These are phyloP conservation scores for Conus ventricosus DNA, from an alignment of 1,140 invertebrate genomes.

Conservation along the genomic window DNA sequence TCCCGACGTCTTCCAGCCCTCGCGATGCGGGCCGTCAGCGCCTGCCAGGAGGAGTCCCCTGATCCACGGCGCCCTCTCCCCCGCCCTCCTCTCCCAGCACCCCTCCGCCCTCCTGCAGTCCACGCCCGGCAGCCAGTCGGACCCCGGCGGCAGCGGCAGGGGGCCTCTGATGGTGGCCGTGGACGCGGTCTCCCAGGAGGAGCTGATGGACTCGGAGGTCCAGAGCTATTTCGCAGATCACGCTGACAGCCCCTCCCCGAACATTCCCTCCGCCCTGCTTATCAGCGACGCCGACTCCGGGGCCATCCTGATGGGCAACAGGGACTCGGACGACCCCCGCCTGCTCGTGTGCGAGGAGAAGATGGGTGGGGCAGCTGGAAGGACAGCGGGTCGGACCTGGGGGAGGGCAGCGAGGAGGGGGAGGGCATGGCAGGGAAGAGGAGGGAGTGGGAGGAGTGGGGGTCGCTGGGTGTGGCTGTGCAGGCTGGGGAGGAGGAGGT, in stretches of 20 bases:
- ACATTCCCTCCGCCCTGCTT: neutral
- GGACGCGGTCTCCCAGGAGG: neutral
- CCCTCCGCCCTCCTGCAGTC: neutral
- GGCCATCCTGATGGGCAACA: constrained; percentile 22
- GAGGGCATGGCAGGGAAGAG: neutral
- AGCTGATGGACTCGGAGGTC: constrained; percentile 33
- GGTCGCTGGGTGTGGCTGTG: constrained; percentile 18
- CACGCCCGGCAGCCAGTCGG: neutral
- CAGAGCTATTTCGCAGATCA: constrained; percentile 33
- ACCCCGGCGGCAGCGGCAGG: neutral
- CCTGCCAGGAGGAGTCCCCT: neutral
- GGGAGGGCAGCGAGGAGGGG: neutral
- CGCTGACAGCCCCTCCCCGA: neutral
- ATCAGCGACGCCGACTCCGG: neutral
- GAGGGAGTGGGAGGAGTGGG: constrained; percentile 34
- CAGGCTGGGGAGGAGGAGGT: constrained; percentile 4
- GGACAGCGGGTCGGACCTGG: constrained; percentile 28
- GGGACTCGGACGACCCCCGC: constrained; percentile 11
- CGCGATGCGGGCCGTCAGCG: no score
- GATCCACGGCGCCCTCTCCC: neutral
- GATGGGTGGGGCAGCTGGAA: constrained; percentile 23
- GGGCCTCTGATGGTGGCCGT: neutral
- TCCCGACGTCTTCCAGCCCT: no score
- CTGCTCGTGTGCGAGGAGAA: constrained; percentile 28
- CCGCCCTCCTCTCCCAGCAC: neutral